Evolutionary conservation across 2,797 vertebrate genomes (phyloP), one percentile per base, ranked within the genome.

Genomic region (Melanotaenia parkinsoni): DNA sequence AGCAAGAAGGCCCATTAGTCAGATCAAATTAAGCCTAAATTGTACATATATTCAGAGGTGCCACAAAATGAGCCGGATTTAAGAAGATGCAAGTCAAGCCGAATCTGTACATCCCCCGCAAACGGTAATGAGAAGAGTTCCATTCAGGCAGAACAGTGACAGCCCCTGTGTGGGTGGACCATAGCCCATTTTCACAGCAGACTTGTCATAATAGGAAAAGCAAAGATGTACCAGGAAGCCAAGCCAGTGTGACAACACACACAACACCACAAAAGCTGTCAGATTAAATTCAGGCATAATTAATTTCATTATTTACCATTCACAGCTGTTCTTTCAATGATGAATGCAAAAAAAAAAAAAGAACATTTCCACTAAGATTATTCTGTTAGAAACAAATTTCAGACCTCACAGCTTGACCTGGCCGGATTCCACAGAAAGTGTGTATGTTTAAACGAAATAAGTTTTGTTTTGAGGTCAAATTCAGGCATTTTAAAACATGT

Each of bases 401-500:
- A 67, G 13, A 37, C 30, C 61, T 74, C 72, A 51, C 35, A 53
- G 67, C 13, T 10, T 72, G 76, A 82, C 80, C 74, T 76, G 71
- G 38, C 63, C 58, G 59, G 40, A 70, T 45, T 74, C 67, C 64
- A 72, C 26, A 66, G 59, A 63, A 3, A 54, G 18, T 40, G n/a
- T 58, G 18, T 18, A 53, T 33, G 51, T 24, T 51, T 28, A 38
- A 63, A 47, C 70, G 70, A 76, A 67, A 76, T 62, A 68, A 5
- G 38, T 57, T 38, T 51, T 63, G 63, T 74, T 79, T 57, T 59
- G 56, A 74, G 54, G 75, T 76, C 63, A 37, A 3, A 1, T 45
- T 76, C 64, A 76, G 67, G 62, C 77, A 72, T 65, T 77, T 77
- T 58, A 61, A 67, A 75, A 47, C 40, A 28, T 7, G 70, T 37